Conservation (phyloP, 2,797 vertebrate species). For the Acanthis flammea region DNA sequence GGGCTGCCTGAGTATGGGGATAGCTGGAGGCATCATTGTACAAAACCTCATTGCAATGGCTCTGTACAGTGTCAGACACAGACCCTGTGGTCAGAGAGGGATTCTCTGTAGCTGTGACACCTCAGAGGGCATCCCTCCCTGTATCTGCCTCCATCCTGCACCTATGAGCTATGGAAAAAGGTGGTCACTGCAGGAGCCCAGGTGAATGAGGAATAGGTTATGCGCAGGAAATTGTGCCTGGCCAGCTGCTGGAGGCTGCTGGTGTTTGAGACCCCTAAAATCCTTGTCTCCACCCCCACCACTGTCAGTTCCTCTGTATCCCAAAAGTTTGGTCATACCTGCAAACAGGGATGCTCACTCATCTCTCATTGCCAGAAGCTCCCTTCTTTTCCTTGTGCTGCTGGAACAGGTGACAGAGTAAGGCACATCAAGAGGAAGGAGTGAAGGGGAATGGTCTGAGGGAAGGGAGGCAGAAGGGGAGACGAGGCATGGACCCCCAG, state of each 20-base stretch:
- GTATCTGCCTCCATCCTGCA: neutral
- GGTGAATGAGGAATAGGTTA: neutral
- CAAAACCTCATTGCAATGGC: neutral
- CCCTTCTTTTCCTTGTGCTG: neutral
- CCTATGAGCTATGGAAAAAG: neutral
- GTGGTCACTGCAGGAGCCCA: neutral
- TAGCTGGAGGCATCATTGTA: neutral
- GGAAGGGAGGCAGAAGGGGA: neutral
- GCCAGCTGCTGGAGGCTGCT: neutral
- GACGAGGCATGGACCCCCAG: neutral
- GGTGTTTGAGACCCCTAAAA: neutral
- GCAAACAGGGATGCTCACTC: neutral
- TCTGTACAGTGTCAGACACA: neutral
- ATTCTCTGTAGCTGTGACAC: neutral
- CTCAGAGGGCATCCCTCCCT: rapidly evolving
- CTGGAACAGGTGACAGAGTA: neutral
- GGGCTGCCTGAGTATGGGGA: rapidly evolving
- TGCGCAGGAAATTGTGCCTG: neutral
- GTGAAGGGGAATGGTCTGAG: neutral
- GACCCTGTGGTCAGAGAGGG: neutral
- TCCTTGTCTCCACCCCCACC: rapidly evolving
- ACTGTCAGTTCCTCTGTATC: neutral
- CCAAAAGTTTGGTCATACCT: rapidly evolving
- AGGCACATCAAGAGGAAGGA: neutral
- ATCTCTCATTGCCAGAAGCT: neutral